Evolutionary conservation across 2,113 vertebrate species (phyloP).

Genomic region (Semicossyphus pulcher): DNA sequence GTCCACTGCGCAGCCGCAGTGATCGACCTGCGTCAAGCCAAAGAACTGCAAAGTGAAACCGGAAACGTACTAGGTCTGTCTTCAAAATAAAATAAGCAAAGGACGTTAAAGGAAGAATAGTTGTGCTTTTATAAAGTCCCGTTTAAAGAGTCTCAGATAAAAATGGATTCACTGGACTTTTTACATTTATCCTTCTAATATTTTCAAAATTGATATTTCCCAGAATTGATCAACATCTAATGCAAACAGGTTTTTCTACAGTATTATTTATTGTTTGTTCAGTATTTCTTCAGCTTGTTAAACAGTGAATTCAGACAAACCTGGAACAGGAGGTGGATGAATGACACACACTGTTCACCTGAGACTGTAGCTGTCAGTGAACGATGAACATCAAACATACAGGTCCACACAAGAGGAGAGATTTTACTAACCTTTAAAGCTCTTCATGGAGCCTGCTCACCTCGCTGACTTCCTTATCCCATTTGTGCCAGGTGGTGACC

Average conservation of each 20-base stretch:
- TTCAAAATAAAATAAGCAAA: conserved; percentile 15
- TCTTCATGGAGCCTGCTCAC: background rate
- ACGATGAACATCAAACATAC: background rate
- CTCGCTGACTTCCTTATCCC: background rate
- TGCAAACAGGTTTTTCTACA: too few species aligned
- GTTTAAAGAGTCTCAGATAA: too few species aligned
- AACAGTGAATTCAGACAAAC: background rate
- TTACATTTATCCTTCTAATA: too few species aligned
- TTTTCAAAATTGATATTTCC: too few species aligned
- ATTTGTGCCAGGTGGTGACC: background rate
- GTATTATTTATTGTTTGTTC: background rate
- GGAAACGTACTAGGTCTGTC: background rate
- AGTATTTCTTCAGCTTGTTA: background rate
- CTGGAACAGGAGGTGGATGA: too few species aligned
- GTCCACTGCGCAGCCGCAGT: conserved; percentile 66
- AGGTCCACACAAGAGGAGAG: background rate
- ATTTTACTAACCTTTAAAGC: background rate
- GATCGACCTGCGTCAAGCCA: background rate
- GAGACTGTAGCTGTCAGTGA: too few species aligned
- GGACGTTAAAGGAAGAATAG: background rate
- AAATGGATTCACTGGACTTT: too few species aligned
- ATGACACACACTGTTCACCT: background rate
- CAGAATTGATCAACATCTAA: too few species aligned
- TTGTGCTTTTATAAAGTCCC: too few species aligned
- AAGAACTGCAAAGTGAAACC: background rate